A percentile compares a stretch with the other conserved stretches of the same genome.
Conservation (phyloP, 2,797 vertebrate species). For the Lates japonicus region DNA sequence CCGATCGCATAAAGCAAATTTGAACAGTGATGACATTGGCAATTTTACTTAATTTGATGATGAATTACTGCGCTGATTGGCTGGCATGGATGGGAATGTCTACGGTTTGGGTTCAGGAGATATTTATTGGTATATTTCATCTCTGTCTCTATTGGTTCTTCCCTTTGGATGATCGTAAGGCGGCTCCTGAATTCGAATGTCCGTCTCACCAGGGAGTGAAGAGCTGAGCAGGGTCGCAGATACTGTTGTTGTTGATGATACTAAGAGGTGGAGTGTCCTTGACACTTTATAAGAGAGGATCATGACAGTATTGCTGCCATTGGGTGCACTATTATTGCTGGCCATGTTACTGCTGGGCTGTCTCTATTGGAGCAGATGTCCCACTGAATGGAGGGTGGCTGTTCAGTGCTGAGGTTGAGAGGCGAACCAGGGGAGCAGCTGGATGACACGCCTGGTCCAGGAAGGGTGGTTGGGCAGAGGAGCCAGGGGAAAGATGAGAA, state of each 20-base stretch:
- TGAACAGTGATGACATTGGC: constrained; percentile 14
- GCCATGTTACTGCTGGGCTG: constrained; percentile 72
- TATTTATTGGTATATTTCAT: constrained; percentile 86
- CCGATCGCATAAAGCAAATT: constrained; percentile 16
- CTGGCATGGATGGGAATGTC: constrained; percentile 98
- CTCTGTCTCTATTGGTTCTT: constrained; percentile 93
- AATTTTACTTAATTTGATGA: constrained; percentile 8
- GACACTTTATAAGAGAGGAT: constrained; percentile 84
- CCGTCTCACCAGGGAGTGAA: constrained; percentile 71
- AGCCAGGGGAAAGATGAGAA: constrained; percentile 84
- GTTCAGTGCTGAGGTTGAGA: constrained; percentile 84
- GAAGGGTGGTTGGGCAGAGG: constrained; percentile 78
- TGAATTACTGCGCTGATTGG: constrained; percentile 94
- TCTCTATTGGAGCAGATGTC: constrained; percentile 84
- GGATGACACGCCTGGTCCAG: constrained; percentile 79
- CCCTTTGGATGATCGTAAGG: constrained; percentile 91
- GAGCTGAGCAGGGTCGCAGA: constrained; percentile 70
- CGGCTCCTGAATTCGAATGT: constrained; percentile 77
- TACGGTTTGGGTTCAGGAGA: constrained; percentile 96
- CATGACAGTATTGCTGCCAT: constrained; percentile 80
- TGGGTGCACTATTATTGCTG: constrained; percentile 77
- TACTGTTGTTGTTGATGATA: constrained; percentile 80
- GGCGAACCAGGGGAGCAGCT: constrained; percentile 86
- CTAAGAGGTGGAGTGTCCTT: constrained; percentile 87
- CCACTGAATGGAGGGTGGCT: constrained; percentile 84